Evolutionary conservation across 2,113 vertebrate genomes (phyloP), one percentile per base, ranked within the genome.

Genomic region (Pluvialis apricaria): DNA sequence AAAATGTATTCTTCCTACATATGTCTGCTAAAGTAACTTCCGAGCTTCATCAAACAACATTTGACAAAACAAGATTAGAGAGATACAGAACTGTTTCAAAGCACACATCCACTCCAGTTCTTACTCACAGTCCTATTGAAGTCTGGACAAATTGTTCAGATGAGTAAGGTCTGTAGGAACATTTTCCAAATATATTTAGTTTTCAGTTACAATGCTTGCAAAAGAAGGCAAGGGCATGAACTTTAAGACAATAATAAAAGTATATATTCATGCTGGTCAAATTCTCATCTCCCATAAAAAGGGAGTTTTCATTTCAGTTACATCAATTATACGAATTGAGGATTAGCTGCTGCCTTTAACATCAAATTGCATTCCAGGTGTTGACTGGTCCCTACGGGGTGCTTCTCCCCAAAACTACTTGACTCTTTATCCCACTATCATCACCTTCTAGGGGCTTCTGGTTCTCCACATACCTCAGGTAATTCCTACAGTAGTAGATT

Each of bases 11-110:
- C 49, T 94, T 92, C 80, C 90, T 52, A 88, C 2, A 1, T 76
- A 83, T 18, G 81, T 44, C 90, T 88, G 55, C 70, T 91, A 49
- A 91, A 92, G 64, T 52, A 64, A 95, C 68, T 82, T 60, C 34
- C 44, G 89, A 95, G 80, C 70, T 89, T 61, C 87, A 82, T 70
- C 89, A 97, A 91, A 96, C 47, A 82, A 40, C 20, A 13, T 42
- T 68, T 88, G 60, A 55, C 42, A 90, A 88, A 92, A 77, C 36
- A 91, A 95, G 94, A 95, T 92, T 6, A 88, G 66, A 92, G 71
- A 77, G 81, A 93, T 34, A 29, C 9, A 57, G 68, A 47, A 86
- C 14, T 11, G 32, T 71, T 96, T 89, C 52, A 83, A 72, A 94
- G 83, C 57, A 36, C 76, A 54, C 4, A 4, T 68, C 44, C 64